These are phyloP conservation scores for Lepidocyrtinus sp. DNA, from an alignment of 2,888 invertebrate genomes.

Conservation along the genomic window DNA sequence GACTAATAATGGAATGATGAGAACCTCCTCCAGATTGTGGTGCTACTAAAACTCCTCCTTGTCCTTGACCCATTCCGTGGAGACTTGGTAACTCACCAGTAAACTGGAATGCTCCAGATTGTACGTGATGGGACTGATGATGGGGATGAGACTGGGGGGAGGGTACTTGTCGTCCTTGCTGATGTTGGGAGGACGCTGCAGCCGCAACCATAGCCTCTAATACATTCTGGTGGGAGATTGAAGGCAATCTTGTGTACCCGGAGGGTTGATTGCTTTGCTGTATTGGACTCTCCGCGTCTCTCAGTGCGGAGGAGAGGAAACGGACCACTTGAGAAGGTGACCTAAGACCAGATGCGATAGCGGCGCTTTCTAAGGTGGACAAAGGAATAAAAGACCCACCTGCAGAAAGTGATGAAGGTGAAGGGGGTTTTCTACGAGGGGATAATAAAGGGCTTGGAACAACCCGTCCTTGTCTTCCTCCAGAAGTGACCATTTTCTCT, in stretches of 20 bases:
- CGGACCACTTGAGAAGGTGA: slow-evolving; percentile 43
- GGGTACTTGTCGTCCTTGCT: slow-evolving; percentile 21
- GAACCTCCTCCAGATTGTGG: neutral
- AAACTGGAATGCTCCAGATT: slow-evolving; percentile 32
- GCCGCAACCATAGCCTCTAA: slow-evolving; percentile 53
- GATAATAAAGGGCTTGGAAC: slow-evolving; percentile 19
- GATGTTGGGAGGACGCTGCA: slow-evolving; percentile 18
- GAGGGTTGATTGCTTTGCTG: slow-evolving; percentile 16
- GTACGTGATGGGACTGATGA: slow-evolving; percentile 15
- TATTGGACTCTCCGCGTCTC: slow-evolving; percentile 40
- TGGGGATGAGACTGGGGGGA: slow-evolving; percentile 33
- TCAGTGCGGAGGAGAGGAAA: slow-evolving; percentile 40
- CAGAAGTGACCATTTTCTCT: neutral
- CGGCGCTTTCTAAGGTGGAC: slow-evolving; percentile 44
- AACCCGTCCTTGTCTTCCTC: slow-evolving; percentile 28
- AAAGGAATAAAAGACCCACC: slow-evolving; percentile 51
- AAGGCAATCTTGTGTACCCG: slow-evolving; percentile 31
- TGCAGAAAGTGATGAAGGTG: slow-evolving; percentile 51
- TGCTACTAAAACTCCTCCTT: neutral
- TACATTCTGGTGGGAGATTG: slow-evolving; percentile 40
- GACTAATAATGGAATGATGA: slow-evolving; percentile 15
- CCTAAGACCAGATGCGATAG: slow-evolving; percentile 46
- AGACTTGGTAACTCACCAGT: slow-evolving; percentile 16
- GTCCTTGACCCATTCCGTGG: slow-evolving; percentile 20
- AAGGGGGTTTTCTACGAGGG: slow-evolving; percentile 38